A percentile compares a stretch with the other conserved stretches of the same genome.
These are phyloP conservation scores for Halictus quadricinctus DNA, from an alignment of 2,888 invertebrate genomes.

Conservation along the genomic window DNA sequence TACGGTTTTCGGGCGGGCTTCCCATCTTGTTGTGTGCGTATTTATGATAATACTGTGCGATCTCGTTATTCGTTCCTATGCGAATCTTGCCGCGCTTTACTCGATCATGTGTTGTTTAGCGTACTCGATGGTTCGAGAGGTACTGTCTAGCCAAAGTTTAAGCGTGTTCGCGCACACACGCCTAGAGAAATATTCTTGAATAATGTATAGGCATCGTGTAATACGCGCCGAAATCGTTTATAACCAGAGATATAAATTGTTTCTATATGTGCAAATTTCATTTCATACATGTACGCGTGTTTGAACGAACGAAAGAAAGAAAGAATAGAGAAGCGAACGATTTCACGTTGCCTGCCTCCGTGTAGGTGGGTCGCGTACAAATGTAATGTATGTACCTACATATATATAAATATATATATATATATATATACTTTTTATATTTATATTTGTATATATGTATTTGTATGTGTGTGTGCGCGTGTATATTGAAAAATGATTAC, in stretches of 20 bases:
- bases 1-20: slow-evolving; percentile 67
- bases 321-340: background rate
- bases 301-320: background rate
- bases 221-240: slow-evolving; percentile 53
- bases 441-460: background rate
- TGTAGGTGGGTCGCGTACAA: background rate
- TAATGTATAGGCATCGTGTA: slow-evolving; percentile 15
- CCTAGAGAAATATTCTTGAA: slow-evolving; percentile 37
- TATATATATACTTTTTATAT: background rate
- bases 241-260: slow-evolving; percentile 50
- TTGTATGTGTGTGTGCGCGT: no score
- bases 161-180: slow-evolving; percentile 19
- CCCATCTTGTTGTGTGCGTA: slow-evolving; percentile 61
- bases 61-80: background rate
- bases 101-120: background rate
- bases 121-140: slow-evolving; percentile 40
- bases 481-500: slow-evolving; percentile 69
- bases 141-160: slow-evolving; percentile 49
- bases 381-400: background rate
- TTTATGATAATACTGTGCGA: background rate
- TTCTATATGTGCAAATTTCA: slow-evolving; percentile 74
- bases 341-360: background rate
- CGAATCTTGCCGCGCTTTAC: background rate
- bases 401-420: no score
- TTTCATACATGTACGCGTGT: slow-evolving; percentile 52